These are phyloP conservation scores for Leucophenga varia DNA, from an alignment of 1,140 invertebrate species.

Conservation along the genomic window DNA sequence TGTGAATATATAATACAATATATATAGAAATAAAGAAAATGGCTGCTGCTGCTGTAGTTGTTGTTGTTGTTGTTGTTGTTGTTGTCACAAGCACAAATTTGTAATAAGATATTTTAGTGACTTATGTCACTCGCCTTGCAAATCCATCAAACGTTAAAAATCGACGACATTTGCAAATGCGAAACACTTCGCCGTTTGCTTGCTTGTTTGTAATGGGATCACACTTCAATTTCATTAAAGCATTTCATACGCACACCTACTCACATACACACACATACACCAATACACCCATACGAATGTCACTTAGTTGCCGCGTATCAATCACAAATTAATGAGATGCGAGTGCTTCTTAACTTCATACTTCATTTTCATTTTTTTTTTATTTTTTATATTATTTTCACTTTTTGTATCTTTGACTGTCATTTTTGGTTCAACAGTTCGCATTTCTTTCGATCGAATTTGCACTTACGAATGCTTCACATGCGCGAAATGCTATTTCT, in stretches of 20 bases:
- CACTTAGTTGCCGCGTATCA: constrained; percentile 38
- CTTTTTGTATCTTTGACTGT: too few species aligned
- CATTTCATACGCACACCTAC: constrained; percentile 52
- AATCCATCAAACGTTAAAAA: constrained; percentile 44
- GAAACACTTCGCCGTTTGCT: constrained; percentile 25
- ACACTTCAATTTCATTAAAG: constrained; percentile 54
- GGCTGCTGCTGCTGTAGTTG: constrained; percentile 39
- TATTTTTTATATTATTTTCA: too few species aligned
- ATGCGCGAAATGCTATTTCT: constrained; percentile 44
- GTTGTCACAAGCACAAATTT: too few species aligned
- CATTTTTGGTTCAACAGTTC: too few species aligned
- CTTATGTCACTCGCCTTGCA: constrained; percentile 51
- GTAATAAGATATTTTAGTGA: constrained; percentile 55
- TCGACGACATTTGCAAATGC: not conserved
- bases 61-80: too few species aligned
- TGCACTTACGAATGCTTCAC: constrained; percentile 30
- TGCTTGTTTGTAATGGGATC: constrained; percentile 53
- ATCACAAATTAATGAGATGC: constrained; percentile 57
- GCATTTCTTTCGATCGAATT: constrained; percentile 31
- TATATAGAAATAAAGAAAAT: constrained; percentile 47
- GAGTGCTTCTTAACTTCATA: too few species aligned
- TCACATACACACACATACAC: constrained; percentile 23
- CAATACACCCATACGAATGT: constrained; percentile 1
- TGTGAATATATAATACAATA: too few species aligned
- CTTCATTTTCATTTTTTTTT: constrained; percentile 9